A percentile compares a stretch with the other conserved stretches of the same genome.
Conservation (phyloP, 64 coral and sea anemone species). For the Porites australiensis region DNA sequence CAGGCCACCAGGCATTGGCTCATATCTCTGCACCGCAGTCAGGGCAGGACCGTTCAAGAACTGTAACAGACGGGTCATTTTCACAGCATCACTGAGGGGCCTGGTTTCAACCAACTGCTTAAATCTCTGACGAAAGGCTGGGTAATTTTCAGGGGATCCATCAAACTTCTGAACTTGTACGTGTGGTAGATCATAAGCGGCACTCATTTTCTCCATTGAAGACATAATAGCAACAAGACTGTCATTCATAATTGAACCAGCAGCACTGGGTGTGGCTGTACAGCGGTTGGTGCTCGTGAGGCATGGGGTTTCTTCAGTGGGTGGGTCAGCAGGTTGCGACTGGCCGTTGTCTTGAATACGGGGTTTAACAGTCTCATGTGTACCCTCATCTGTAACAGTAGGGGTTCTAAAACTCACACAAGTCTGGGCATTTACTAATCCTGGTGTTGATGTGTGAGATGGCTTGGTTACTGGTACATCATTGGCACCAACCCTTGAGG, state of each 20-base stretch:
- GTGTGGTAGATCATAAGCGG: slow-evolving; percentile 52
- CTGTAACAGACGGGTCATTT: too few relatives aligned
- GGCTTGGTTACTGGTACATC: not conserved
- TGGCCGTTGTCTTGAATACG: too few relatives aligned
- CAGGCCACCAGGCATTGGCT: slow-evolving; percentile 53
- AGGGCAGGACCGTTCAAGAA: slow-evolving; percentile 16
- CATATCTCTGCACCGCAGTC: slow-evolving; percentile 32
- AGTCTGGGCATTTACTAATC: not conserved
- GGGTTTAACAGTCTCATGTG: too few relatives aligned
- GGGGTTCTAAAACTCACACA: not conserved
- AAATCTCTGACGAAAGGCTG: not conserved
- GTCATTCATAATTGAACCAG: slow-evolving; percentile 11
- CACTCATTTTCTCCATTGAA: slow-evolving; percentile 38
- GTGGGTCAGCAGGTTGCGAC: not conserved
- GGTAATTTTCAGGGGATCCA: slow-evolving; percentile 68
- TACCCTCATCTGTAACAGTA: too few relatives aligned
- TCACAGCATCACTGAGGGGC: too few relatives aligned
- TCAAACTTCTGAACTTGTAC: slow-evolving; percentile 10
- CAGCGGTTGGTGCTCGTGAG: too few relatives aligned
- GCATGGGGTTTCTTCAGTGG: too few relatives aligned
- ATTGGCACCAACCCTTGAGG: not conserved
- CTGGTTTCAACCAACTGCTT: too few relatives aligned
- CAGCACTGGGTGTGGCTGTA: not conserved
- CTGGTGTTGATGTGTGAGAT: not conserved
- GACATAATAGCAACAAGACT: not conserved